These are phyloP conservation scores for Microcebus ravelobensis DNA, from an alignment of 2,113 vertebrate species.

Conservation along the genomic window DNA sequence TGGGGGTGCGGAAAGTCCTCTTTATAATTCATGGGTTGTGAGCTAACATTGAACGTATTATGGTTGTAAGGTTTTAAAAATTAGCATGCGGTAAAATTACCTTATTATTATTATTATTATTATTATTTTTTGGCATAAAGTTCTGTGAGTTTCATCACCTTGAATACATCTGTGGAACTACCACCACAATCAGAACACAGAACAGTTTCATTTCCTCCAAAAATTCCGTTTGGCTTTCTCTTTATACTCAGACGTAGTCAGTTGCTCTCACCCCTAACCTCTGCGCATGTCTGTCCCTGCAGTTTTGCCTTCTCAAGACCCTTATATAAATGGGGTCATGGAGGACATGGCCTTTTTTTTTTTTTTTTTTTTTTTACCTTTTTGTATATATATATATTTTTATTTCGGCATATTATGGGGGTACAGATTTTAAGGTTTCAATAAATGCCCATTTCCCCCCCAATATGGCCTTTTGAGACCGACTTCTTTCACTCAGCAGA, in stretches of 20 bases:
- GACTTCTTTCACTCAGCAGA: background rate
- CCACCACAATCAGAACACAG: background rate
- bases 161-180: background rate
- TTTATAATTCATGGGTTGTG: too few species aligned
- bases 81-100: background rate
- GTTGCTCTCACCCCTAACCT: background rate
- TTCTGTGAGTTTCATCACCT: background rate
- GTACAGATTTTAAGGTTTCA: too few species aligned
- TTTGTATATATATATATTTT: too few species aligned
- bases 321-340: background rate
- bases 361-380: too few species aligned
- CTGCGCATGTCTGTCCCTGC: background rate
- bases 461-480: background rate
- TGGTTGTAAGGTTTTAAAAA: background rate
- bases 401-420: too few species aligned
- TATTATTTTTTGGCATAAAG: background rate
- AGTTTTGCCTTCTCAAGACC: background rate
- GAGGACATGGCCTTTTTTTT: too few species aligned
- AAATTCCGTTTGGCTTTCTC: background rate
- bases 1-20: background rate
- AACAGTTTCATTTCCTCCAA: background rate
- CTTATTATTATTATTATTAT: background rate
- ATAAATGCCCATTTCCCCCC: too few species aligned
- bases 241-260: too few species aligned
- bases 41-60: background rate